Conservation (phyloP, 53 echinoderm and acorn worm species). For the Astropecten irregularis region DNA sequence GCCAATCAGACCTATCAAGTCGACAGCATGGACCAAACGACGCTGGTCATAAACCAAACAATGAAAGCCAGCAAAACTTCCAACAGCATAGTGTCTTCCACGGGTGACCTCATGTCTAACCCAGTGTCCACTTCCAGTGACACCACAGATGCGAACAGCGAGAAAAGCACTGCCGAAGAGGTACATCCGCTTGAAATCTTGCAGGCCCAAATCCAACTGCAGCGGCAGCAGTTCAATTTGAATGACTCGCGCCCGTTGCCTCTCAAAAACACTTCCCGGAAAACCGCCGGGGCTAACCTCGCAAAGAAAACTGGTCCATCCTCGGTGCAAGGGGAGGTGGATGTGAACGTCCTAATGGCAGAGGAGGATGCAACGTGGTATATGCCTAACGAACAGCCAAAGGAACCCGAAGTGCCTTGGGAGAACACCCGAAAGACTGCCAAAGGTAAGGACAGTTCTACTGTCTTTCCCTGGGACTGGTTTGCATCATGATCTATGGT, state of each 20-base stretch:
- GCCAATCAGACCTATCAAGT: slow-evolving; percentile 23
- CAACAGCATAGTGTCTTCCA: slow-evolving; percentile 75
- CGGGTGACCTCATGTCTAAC: slow-evolving; percentile 62
- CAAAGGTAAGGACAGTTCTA: slow-evolving; percentile 57
- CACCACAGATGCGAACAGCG: slow-evolving; percentile 46
- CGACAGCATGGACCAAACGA: slow-evolving; percentile 46
- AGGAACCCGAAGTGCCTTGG: slow-evolving; percentile 72
- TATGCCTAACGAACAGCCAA: slow-evolving; percentile 67
- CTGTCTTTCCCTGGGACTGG: slow-evolving; percentile 66
- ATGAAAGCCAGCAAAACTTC: slow-evolving; percentile 21
- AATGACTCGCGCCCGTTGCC: slow-evolving; percentile 74
- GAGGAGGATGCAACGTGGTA: slow-evolving; percentile 77
- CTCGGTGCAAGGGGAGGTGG: slow-evolving; percentile 50
- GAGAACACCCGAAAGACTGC: slow-evolving; percentile 63
- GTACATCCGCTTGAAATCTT: slow-evolving; percentile 94
- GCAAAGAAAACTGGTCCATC: slow-evolving; percentile 33
- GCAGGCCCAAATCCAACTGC: slow-evolving; percentile 94
- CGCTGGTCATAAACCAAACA: slow-evolving; percentile 20
- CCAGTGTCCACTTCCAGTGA: slow-evolving; percentile 70
- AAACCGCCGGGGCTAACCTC: background rate
- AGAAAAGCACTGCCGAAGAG: slow-evolving; percentile 61
- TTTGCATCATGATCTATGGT: slow-evolving; percentile 36
- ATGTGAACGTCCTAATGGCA: slow-evolving; percentile 67
- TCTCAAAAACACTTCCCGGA: slow-evolving; percentile 30
- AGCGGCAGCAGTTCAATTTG: slow-evolving; percentile 95